Evolutionary conservation across 23 tunicate species (phyloP).

Genomic region (Botrylloides violaceus): DNA sequence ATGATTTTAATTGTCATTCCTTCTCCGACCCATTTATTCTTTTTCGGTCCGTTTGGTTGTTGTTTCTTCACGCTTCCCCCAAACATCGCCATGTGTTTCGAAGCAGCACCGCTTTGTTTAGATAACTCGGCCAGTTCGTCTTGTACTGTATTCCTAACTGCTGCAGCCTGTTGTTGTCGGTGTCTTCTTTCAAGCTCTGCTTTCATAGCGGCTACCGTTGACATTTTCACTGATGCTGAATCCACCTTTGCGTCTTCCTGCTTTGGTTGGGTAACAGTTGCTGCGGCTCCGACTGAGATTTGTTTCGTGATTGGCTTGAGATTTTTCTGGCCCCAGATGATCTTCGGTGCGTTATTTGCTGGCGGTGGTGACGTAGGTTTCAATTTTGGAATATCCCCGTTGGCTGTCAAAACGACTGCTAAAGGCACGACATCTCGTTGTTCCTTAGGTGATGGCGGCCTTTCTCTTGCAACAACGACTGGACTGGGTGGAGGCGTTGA

Average conservation of each 20-base stretch:
- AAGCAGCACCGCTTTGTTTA: not conserved
- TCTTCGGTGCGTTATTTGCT: not conserved
- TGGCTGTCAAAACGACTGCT: not conserved
- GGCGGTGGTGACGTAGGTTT: constrained; percentile 15
- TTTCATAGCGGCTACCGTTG: constrained; percentile 7
- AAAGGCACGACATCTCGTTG: not conserved
- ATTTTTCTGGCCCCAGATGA: constrained; percentile 4
- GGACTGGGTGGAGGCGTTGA: constrained; percentile 8
- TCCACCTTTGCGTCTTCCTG: not conserved
- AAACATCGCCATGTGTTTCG: constrained; percentile 3
- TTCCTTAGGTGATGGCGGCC: constrained; percentile 2
- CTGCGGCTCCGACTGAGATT: not conserved
- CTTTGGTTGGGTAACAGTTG: not conserved
- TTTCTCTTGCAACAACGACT: not conserved
- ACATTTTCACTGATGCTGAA: not conserved
- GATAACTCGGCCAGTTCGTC: constrained; percentile 12
- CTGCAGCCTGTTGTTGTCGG: constrained; percentile 8
- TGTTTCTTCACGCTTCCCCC: constrained; percentile 20
- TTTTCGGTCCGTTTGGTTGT: not conserved
- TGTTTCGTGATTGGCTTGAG: constrained; percentile 7
- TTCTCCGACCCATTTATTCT: constrained; percentile 19
- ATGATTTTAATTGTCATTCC: constrained; percentile 59
- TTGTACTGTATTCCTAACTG: not conserved
- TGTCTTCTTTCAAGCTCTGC: constrained; percentile 13
- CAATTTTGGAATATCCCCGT: not conserved